Evolutionary conservation across 2,888 invertebrate species (phyloP).

Genomic region (Andrena hattorfiana): DNA sequence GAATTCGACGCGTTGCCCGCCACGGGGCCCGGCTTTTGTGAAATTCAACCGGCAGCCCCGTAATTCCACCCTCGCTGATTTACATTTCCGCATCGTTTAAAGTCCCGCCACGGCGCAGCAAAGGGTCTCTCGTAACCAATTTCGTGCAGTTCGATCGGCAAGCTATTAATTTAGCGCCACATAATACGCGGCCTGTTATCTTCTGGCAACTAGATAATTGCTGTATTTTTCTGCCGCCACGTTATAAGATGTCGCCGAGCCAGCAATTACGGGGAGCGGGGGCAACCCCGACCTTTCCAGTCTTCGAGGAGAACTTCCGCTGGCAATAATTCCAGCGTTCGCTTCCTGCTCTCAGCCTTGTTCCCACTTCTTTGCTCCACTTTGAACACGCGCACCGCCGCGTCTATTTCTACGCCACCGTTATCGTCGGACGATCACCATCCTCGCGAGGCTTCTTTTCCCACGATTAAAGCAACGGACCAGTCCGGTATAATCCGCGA

Average conservation of each 20-base stretch:
- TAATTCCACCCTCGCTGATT: slow-evolving; percentile 22
- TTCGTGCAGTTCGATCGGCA: neutral
- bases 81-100: slow-evolving; percentile 10
- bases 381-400: neutral
- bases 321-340: slow-evolving; percentile 30
- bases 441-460: slow-evolving; percentile 32
- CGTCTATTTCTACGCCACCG: slow-evolving; percentile 31
- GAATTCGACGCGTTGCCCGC: slow-evolving; percentile 17
- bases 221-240: neutral
- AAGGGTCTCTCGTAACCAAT: neutral
- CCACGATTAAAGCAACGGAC: slow-evolving; percentile 33
- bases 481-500: slow-evolving; percentile 26
- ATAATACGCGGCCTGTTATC: neutral
- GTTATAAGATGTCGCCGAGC: neutral
- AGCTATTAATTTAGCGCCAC: neutral
- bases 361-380: slow-evolving; percentile 35
- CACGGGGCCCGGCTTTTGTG: neutral
- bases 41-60: slow-evolving; percentile 21
- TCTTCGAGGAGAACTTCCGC: slow-evolving; percentile 21
- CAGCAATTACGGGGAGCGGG: neutral
- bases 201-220: neutral
- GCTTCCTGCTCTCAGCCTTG: slow-evolving; percentile 12
- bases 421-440: slow-evolving; percentile 54
- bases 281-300: neutral
- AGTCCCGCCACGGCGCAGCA: neutral